Evolutionary conservation across 2,113 vertebrate genomes (phyloP), one percentile per base, ranked within the genome.

Genomic region (Notothenia rossii): DNA sequence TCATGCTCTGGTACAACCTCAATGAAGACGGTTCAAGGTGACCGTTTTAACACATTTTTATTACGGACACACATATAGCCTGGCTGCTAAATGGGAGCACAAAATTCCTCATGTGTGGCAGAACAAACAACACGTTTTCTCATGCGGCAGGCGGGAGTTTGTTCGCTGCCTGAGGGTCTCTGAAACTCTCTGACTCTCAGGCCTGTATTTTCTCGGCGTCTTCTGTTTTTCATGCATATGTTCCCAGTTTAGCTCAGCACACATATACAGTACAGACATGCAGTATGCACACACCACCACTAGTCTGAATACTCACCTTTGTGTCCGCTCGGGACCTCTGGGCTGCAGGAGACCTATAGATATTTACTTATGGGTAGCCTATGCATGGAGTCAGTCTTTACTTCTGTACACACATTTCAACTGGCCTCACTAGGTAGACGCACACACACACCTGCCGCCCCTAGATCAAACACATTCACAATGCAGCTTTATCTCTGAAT

Each of bases 241-340:
- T 77, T 86, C 86, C 81, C 25, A 33, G 82, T 90, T 86, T 90
- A 89, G 85, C 86, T 84, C 63, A 69, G 75, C 79, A 86, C 48
- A 92, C 86, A 90, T 70, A 81, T 77, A 45, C 79, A 75, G 72
- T 72, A 67, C 33, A 81, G 72, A 75, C 48, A 72, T 84, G 40
- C 55, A n/a, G n/a, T 67, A 36, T 3, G 56, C 49, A 79, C 17
- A 78, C 17, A 66, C 18, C 7, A 5, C 36, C 45, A 5, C 81
- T 15, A 7, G 82, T 65, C n/a, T 92, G 69, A 91, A 89, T 82
- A 22, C 76, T 49, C 69, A 76, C 67, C 79, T 89, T 54, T 88
- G 74, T 76, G 22, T 70, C 14, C 14, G 5, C 1, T 10, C 45
- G 65, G 33, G 62, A 40, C 75, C 22, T 46, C 40, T 54, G 46